Evolutionary conservation across 2,888 invertebrate genomes (phyloP).

Genomic region (Salpingus planirostris): DNA sequence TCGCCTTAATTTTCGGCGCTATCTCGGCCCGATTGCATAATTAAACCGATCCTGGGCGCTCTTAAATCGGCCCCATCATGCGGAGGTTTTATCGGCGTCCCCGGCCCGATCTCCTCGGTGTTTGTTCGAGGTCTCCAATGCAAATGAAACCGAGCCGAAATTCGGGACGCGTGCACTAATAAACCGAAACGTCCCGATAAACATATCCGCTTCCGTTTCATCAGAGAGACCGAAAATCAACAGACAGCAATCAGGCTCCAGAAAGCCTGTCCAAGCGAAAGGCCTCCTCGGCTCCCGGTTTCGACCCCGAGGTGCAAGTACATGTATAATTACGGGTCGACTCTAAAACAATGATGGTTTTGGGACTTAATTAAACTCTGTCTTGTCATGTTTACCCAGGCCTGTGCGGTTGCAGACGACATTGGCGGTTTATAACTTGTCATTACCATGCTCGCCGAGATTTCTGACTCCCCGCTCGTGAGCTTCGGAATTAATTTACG

Average conservation of each 20-base stretch:
- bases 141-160: no score
- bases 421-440: constrained; percentile 41
- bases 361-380: constrained; percentile 41
- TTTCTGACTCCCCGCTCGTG: constrained; percentile 29
- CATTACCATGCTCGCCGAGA: constrained; percentile 39
- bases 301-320: constrained; percentile 24
- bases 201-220: constrained; percentile 10
- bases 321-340: constrained; percentile 33
- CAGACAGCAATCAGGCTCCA: constrained; percentile 4
- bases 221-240: constrained; percentile 13
- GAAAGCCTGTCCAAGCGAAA: constrained; percentile 3
- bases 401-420: constrained; percentile 34
- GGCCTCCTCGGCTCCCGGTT: constrained; percentile 8
- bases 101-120: no score
- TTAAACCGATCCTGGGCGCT: no score
- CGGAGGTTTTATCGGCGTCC: no score
- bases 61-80: no score
- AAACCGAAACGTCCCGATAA: no score
- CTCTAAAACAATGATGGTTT: constrained; percentile 39
- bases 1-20: no score
- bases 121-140: constrained; percentile 3
- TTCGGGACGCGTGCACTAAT: constrained; percentile 1
- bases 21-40: no score
- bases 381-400: constrained; percentile 42
- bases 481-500: constrained; percentile 33